A percentile compares a stretch with the other conserved stretches of the same genome.
phyloP scores from a whole-genome alignment of 1,140 invertebrate species.

The Ceratina japonica region DNA sequence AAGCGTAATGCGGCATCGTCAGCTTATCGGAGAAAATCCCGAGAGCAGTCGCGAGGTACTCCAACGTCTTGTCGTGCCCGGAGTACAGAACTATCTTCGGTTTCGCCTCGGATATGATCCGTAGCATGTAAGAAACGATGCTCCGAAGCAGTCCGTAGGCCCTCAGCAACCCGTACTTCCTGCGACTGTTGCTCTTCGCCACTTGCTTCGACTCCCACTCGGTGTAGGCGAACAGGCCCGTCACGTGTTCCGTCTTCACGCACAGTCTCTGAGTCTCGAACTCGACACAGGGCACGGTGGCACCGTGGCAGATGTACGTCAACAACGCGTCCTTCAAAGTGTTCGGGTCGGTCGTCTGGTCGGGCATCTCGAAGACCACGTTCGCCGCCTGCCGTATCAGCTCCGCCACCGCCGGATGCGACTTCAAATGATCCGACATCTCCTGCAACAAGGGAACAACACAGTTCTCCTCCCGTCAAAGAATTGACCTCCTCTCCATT shows the following conservation, averaged over 20 bases:
- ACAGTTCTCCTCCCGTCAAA: neutral
- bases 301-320: slow-evolving; percentile 91
- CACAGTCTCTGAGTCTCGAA: slow-evolving; percentile 79
- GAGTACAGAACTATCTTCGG: slow-evolving; percentile 93
- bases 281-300: slow-evolving; percentile 85
- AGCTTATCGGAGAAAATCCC: slow-evolving; percentile 83
- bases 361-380: slow-evolving; percentile 82
- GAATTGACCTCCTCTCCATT: too few species aligned
- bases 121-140: slow-evolving; percentile 88
- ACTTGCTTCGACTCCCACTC: slow-evolving; percentile 87
- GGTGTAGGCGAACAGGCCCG: slow-evolving; percentile 86
- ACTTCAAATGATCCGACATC: slow-evolving; percentile 80
- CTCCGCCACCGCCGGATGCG: slow-evolving; percentile 85
- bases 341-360: slow-evolving; percentile 82
- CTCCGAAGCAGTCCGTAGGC: slow-evolving; percentile 89
- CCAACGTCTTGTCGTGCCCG: slow-evolving; percentile 93
- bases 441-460: slow-evolving; percentile 69
- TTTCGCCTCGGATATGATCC: slow-evolving; percentile 87
- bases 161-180: slow-evolving; percentile 84
- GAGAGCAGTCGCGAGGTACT: slow-evolving; percentile 89
- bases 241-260: slow-evolving; percentile 85
- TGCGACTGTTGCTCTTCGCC: slow-evolving; percentile 83
- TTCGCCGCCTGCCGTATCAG: slow-evolving; percentile 83
- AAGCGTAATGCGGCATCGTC: slow-evolving; percentile 87
- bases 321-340: slow-evolving; percentile 89